Evolutionary conservation across 2,113 vertebrate genomes (phyloP).

Genomic region (Platysternon megacephalum): DNA sequence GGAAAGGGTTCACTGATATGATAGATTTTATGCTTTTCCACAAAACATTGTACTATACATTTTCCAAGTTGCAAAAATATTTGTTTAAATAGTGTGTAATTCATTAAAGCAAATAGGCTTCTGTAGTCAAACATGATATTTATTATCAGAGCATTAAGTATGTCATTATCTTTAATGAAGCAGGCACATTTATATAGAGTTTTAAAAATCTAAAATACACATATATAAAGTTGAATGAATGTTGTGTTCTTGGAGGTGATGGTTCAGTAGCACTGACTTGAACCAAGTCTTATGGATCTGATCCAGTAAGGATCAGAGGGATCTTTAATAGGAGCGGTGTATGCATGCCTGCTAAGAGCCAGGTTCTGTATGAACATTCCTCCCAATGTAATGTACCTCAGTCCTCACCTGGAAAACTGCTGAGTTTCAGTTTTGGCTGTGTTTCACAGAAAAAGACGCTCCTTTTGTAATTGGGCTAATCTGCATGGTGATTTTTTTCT

Average conservation of each 20-base stretch:
- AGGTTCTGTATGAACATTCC: background rate
- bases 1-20: background rate
- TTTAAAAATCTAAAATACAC: background rate
- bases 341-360: background rate
- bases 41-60: background rate
- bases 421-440: background rate
- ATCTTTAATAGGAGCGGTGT: background rate
- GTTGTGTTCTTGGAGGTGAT: background rate
- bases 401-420: background rate
- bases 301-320: background rate
- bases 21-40: background rate
- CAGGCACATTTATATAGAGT: background rate
- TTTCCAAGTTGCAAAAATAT: background rate
- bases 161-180: background rate
- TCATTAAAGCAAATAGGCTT: background rate
- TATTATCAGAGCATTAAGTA: background rate
- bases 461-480: rapidly evolving
- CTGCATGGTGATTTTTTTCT: background rate
- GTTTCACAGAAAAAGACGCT: background rate
- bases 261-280: rapidly evolving
- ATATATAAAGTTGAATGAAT: background rate
- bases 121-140: background rate
- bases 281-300: background rate
- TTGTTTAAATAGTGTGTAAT: background rate
- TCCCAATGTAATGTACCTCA: background rate